Evolutionary conservation across 2,113 vertebrate species (phyloP).

Genomic region (Notarius lentiginosus): DNA sequence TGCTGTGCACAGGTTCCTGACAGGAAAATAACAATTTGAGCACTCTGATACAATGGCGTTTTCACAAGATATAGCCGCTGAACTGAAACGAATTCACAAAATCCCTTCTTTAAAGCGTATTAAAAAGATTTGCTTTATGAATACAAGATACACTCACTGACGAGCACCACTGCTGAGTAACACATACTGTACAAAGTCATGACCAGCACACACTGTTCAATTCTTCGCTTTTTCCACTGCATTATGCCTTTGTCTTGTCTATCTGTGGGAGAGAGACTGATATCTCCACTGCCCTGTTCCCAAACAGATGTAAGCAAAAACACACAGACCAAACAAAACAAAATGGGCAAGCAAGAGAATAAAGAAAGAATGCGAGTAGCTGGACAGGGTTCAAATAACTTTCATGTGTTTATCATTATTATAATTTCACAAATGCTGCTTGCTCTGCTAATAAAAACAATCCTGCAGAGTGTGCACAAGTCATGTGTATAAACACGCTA

Average conservation of each 20-base stretch:
- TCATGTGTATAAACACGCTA: not conserved
- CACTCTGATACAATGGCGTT: not conserved
- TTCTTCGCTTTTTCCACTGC: not conserved
- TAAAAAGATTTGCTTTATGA: not conserved
- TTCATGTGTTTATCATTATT: constrained; percentile 54
- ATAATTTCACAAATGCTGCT: constrained; percentile 38
- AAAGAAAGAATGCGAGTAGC: not conserved
- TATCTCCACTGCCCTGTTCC: constrained; percentile 12
- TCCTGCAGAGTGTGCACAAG: not conserved
- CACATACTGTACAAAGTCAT: not conserved
- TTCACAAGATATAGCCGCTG: not conserved
- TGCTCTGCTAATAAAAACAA: constrained; percentile 34
- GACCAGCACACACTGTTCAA: not conserved
- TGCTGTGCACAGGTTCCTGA: not conserved
- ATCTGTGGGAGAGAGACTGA: not conserved
- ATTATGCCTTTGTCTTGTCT: not conserved
- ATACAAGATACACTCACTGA: not conserved
- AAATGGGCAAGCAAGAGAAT: not conserved
- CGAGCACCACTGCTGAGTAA: not conserved
- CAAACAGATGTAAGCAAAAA: not conserved
- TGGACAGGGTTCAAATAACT: constrained; percentile 53
- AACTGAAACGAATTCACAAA: not conserved
- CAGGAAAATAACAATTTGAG: not conserved
- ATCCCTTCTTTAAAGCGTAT: not conserved
- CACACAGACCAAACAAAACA: not conserved